Conservation (phyloP, 2,888 invertebrate species). For the Amphiduros pacificus region DNA sequence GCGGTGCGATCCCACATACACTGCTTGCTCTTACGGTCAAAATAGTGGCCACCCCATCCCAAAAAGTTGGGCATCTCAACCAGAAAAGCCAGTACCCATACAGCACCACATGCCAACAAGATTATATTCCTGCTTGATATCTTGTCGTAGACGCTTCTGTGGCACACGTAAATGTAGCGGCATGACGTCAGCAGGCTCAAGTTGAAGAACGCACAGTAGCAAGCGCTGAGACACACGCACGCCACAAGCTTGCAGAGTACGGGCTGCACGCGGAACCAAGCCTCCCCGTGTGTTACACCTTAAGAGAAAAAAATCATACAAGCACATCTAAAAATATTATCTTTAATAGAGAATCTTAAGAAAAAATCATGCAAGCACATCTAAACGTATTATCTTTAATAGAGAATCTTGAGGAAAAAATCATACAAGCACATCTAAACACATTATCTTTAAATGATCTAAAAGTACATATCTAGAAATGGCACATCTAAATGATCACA, state of each 20-base stretch:
- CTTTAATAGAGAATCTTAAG: no score
- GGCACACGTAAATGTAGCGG: constrained; percentile 41
- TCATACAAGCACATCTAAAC: no score
- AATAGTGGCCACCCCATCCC: constrained; percentile 47
- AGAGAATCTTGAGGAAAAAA: no score
- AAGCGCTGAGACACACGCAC: constrained; percentile 46
- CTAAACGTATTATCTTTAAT: no score
- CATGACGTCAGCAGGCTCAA: constrained; percentile 44
- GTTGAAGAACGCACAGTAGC: constrained; percentile 50
- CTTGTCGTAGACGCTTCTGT: no score
- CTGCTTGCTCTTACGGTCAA: constrained; percentile 46
- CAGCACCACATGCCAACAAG: constrained; percentile 34
- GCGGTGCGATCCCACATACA: constrained; percentile 52
- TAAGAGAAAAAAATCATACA: constrained; percentile 5
- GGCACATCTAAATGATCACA: no score
- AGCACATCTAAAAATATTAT: no score
- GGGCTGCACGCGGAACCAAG: constrained; percentile 39
- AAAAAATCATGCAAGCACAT: no score
- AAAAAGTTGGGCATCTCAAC: constrained; percentile 46
- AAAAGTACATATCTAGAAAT: no score
- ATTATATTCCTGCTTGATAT: constrained; percentile 38
- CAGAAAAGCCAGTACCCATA: constrained; percentile 43
- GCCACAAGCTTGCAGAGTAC: constrained; percentile 42
- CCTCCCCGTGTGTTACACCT: constrained; percentile 48
- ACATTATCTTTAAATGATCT: no score